Evolutionary conservation across 2,113 vertebrate genomes (phyloP), one percentile per base, ranked within the genome.

Genomic region (Gulo gulo): DNA sequence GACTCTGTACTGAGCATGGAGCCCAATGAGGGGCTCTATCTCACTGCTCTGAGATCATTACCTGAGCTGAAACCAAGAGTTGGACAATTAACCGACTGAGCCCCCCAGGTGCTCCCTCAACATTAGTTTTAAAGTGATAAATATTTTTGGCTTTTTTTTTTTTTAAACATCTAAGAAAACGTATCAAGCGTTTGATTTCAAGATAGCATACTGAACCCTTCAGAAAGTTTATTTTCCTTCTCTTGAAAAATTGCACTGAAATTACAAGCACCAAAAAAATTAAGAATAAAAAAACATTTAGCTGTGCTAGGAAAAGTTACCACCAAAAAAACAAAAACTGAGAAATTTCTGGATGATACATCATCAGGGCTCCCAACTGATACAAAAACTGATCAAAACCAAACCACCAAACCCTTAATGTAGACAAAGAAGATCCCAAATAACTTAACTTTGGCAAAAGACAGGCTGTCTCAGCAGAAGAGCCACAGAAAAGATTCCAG

Each of bases 171-270:
- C 73, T 26, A 76, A 84, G 39, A 86, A 74, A 90, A 63, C 26
- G 39, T 18, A 26, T 7, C 34, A 94, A 36, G 85, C 1, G 63
- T 90, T 84, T 95, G 14, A 76, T 91, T 93, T 98, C 74, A 90
- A 94, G 34, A 94, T 1, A 94, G 55, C 31, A 91, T 84, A 84
- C 2, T 36, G 16, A 91, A 94, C 23, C 12, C 3, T 83, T 93
- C n/a, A 29, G 26, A 63, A 63, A 47, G 26, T 89, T 88, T 93
- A 86, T 23, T 93, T 91, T 73, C 52, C 36, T 39, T 81, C 24
- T 65, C 31, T 81, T 82, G 4, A 95, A 95, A 91, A 82, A 14
- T 45, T 81, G 93, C 61, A 88, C 71, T 91, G 65, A 81, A 94
- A 95, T 76, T 31, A 85, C 45, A 94, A 3, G 93, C 24, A 82